These are phyloP conservation scores for Parus major DNA, from an alignment of 2,113 vertebrate genomes.

Conservation along the genomic window DNA sequence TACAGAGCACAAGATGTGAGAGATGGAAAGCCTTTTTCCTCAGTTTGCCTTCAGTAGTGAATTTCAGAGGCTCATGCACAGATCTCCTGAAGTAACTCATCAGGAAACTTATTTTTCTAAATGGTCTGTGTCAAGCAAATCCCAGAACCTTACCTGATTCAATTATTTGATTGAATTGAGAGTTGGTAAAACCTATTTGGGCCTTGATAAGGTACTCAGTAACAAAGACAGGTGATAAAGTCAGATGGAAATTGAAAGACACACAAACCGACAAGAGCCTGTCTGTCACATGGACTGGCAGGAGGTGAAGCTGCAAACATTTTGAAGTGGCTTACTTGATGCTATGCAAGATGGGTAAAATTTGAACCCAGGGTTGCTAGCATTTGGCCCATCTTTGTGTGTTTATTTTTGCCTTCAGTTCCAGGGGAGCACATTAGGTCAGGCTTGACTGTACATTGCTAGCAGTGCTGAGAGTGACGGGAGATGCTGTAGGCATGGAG, in stretches of 20 bases:
- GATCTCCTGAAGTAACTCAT: background rate
- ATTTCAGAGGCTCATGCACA: background rate
- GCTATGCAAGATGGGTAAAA: background rate
- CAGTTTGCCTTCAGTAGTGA: background rate
- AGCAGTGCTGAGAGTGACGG: background rate
- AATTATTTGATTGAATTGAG: background rate
- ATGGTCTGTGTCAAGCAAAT: background rate
- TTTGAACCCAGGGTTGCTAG: background rate
- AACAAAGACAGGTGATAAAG: background rate
- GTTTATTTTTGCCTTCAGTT: conserved; percentile 12
- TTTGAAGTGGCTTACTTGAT: background rate
- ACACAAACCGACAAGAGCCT: background rate
- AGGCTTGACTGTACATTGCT: background rate
- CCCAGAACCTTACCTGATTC: background rate
- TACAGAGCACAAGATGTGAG: background rate
- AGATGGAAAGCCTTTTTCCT: background rate
- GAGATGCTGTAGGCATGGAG: background rate
- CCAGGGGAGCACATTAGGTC: background rate
- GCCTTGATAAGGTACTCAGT: background rate
- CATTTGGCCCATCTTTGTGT: background rate
- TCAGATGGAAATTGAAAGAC: background rate
- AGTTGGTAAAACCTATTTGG: background rate
- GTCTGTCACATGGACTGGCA: background rate
- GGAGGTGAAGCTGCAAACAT: background rate
- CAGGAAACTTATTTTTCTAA: background rate